Percentiles rank a stretch among this genome's conserved stretches.
Conservation (phyloP, 1,140 invertebrate species). For the Tribolium castaneum region DNA sequence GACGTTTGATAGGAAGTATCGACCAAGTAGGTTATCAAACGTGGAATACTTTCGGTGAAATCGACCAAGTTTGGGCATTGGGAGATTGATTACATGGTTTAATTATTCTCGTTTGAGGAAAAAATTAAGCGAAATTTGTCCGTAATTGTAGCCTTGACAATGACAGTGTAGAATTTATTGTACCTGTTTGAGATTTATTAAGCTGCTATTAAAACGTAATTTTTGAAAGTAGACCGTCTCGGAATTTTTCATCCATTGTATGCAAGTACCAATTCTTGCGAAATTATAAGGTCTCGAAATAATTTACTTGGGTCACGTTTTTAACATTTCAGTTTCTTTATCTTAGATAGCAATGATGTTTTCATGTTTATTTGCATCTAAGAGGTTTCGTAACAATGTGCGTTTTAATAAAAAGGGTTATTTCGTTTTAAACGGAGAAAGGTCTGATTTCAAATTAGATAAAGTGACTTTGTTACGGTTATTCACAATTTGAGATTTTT, state of each 20-base stretch:
- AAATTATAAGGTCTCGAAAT: conserved; percentile 9
- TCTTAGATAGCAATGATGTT: conserved; percentile 15
- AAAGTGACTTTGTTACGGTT: not conserved
- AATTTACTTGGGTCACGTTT: conserved; percentile 39
- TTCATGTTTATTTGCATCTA: conserved; percentile 20
- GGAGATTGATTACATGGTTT: too few relatives aligned
- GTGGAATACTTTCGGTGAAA: conserved; percentile 38
- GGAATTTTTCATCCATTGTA: not conserved
- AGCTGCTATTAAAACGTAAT: too few relatives aligned
- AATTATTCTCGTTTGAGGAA: too few relatives aligned
- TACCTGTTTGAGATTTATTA: not conserved
- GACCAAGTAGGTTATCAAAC: conserved; percentile 34
- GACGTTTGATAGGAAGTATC: conserved; percentile 20
- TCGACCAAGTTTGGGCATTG: conserved; percentile 3
- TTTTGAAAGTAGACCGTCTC: too few relatives aligned
- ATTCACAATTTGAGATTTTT: not conserved
- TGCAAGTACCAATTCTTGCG: conserved; percentile 1
- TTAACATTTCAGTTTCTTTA: conserved; percentile 39
- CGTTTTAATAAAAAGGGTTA: not conserved
- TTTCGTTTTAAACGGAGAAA: not conserved
- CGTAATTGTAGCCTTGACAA: conserved; percentile 4
- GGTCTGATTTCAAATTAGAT: conserved; percentile 2
- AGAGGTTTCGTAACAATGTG: conserved; percentile 12
- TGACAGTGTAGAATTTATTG: not conserved
- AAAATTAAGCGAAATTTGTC: not conserved